Evolutionary conservation across 2,888 invertebrate genomes (phyloP).

Genomic region (Cantharis rustica): DNA sequence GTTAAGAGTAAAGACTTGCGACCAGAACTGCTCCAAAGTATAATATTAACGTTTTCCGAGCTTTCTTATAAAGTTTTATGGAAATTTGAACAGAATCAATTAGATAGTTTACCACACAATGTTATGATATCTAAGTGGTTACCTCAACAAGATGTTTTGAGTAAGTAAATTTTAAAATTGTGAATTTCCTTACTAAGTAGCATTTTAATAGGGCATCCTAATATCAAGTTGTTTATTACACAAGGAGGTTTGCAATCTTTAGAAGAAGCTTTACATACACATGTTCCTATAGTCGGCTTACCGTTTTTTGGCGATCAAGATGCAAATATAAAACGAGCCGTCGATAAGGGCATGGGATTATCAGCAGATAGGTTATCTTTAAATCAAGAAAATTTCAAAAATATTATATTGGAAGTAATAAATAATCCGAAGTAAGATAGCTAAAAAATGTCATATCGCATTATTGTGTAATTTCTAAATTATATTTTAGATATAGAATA

Average conservation of each 20-base stretch:
- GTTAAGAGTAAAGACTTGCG: conserved; percentile 20
- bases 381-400: neutral
- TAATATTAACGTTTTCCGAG: conserved; percentile 50
- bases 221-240: neutral
- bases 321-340: neutral
- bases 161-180: conserved; percentile 40
- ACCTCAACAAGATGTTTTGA: conserved; percentile 53
- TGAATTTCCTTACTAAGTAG: neutral
- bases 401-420: neutral
- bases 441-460: neutral
- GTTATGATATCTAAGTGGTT: conserved; percentile 53
- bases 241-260: conserved; percentile 25
- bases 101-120: conserved; percentile 48
- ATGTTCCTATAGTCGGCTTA: neutral
- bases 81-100: conserved; percentile 52
- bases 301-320: neutral
- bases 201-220: neutral
- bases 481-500: neutral
- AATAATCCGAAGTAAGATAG: neutral
- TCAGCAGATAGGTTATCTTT: neutral
- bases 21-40: conserved; percentile 39
- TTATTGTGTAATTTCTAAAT: neutral
- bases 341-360: neutral
- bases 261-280: neutral
- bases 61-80: conserved; percentile 56